Conservation (phyloP, 2,888 invertebrate species). For the Carpatolechia fugitivella region DNA sequence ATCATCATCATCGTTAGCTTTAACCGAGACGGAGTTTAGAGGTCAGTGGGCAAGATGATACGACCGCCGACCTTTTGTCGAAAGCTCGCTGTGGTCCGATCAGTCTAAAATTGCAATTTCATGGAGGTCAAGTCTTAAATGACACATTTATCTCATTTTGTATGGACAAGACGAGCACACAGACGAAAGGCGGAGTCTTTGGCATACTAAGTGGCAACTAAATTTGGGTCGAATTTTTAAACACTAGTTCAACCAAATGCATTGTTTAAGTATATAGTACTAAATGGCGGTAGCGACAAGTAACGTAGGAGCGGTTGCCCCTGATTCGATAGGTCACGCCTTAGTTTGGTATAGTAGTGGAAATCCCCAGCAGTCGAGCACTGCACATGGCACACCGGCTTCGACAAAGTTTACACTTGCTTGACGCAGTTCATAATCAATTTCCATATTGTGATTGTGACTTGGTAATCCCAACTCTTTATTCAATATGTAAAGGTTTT, state of each 20-base stretch:
- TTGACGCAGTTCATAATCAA: neutral
- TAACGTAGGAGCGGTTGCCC: conserved; percentile 14
- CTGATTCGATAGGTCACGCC: conserved; percentile 9
- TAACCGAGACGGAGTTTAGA: neutral
- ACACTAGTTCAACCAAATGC: neutral
- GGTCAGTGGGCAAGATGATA: conserved; percentile 14
- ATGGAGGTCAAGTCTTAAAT: conserved; percentile 1
- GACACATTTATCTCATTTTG: neutral
- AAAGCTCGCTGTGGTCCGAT: neutral
- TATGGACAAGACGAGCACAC: neutral
- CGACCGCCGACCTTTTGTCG: neutral
- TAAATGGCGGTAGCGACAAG: neutral
- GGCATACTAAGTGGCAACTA: neutral
- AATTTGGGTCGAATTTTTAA: neutral
- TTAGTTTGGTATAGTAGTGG: neutral
- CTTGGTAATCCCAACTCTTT: neutral
- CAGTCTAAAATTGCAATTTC: neutral
- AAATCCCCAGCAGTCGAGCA: conserved; percentile 13
- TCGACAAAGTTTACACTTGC: neutral
- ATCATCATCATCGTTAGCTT: conserved; percentile 5
- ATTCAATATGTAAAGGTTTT: no score
- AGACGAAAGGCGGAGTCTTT: neutral
- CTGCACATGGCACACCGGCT: neutral
- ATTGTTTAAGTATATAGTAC: neutral
- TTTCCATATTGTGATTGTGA: neutral